Base-by-base conservation (phyloP, 2,888 invertebrate species). In the Galerucella nymphaeae region DNA sequence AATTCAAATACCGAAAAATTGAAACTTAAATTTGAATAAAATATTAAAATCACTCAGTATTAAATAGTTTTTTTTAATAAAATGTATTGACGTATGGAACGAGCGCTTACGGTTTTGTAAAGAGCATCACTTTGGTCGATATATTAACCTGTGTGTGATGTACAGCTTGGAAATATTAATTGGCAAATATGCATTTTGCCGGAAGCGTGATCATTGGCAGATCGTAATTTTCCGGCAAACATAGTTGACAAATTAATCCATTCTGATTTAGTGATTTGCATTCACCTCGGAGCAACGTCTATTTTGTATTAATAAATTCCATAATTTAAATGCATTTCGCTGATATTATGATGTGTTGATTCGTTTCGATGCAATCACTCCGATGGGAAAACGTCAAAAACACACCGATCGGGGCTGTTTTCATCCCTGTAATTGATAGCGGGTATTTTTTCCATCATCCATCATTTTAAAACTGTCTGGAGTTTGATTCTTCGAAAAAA, bases 221-320 rank as follows among this genome's bases (percentile, higher is more conserved):
- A 63, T 42, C 76, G 76, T 72, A 70, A 75, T 78, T 74, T 76
- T 73, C 75, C 57, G 72, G 74, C 75, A 73, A 71, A 64, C 74
- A 70, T 75, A 75, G 76, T 79, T 79, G 77, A 79, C 80, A 79
- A 78, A 80, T 80, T 80, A 80, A 81, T 81, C 78, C 70, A 75
- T 78, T 75, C 78, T 78, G 79, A 79, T 78, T 79, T 80, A 77
- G 73, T 74, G 76, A 78, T 78, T 77, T 77, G 78, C 78, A 78
- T 77, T 76, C 66, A 76, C 70, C 76, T 74, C 75, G 65, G 64
- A 72, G 73, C 68, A 69, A 53, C 74, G 77, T 71, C 73, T 73
- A 72, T 73, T 79, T 76, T 72, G 80, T 81, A 81, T 82, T 82
- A 82, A 82, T 82, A 82, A 82, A 82, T 82, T 80, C 81, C 80